phyloP scores from a whole-genome alignment of 2,113 vertebrate species.

The Charina bottae region DNA sequence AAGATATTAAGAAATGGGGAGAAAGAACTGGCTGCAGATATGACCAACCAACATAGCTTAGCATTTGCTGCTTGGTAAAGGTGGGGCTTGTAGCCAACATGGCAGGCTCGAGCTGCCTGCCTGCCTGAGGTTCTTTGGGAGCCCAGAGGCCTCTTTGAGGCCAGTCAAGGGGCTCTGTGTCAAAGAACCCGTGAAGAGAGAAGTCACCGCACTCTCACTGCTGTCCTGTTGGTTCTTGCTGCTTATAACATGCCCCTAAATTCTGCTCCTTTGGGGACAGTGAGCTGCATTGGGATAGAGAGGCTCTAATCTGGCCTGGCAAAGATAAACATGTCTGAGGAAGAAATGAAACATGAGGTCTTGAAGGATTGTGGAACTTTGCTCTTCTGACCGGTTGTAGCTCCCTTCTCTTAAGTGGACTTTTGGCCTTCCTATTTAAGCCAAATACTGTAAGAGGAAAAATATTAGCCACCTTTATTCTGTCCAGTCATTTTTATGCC shows the following conservation, averaged over 20 bases:
- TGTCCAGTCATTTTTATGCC: background rate
- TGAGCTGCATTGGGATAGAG: background rate
- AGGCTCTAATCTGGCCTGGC: background rate
- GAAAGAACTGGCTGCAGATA: too few species aligned
- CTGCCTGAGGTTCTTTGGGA: background rate
- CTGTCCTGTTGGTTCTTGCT: background rate
- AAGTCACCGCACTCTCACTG: background rate
- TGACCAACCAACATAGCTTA: background rate
- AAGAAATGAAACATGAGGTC: background rate
- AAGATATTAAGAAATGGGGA: background rate
- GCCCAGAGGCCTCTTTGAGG: background rate
- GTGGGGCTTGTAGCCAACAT: accelerated
- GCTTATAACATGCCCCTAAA: background rate
- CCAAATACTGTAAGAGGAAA: background rate
- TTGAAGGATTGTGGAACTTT: background rate
- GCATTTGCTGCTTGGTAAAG: conserved; percentile 4
- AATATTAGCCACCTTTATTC: background rate
- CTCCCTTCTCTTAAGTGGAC: background rate
- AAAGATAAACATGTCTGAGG: background rate
- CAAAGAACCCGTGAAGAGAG: background rate
- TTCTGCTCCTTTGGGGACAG: background rate
- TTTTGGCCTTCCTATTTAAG: too few species aligned
- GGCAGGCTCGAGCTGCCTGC: accelerated
- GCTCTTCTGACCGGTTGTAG: background rate
- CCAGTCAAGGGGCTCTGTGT: background rate